Evolutionary conservation across 2,888 invertebrate species (phyloP).

Genomic region (Mythimna ferrago): DNA sequence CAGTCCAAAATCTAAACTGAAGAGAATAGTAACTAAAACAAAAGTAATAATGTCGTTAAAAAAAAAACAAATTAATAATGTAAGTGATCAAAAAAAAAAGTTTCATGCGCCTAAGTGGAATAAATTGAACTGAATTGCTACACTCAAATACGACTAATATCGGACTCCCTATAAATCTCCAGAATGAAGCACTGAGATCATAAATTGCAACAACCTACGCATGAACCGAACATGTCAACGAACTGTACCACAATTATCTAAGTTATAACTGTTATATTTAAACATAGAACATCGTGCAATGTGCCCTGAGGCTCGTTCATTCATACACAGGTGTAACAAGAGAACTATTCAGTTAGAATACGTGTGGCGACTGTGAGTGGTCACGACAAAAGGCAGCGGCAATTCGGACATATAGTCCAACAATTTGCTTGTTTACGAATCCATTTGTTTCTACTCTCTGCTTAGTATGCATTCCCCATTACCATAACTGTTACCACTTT

Average conservation of each 20-base stretch:
- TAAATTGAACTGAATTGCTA: conserved; percentile 57
- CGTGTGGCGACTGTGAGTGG: conserved; percentile 10
- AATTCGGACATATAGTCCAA: conserved; percentile 34
- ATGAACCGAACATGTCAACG: conserved; percentile 53
- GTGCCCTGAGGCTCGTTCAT: conserved; percentile 29
- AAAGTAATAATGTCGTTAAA: background rate
- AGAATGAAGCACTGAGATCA: conserved; percentile 5
- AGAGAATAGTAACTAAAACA: background rate
- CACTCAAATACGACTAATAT: conserved; percentile 50
- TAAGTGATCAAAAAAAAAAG: conserved; percentile 50
- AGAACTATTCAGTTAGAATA: conserved; percentile 32
- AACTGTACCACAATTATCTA: conserved; percentile 53
- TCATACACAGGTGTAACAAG: conserved; percentile 55
- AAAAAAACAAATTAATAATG: conserved; percentile 21
- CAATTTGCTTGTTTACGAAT: conserved; percentile 33
- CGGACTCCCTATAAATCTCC: conserved; percentile 13
- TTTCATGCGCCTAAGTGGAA: conserved; percentile 45
- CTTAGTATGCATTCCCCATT: conserved; percentile 40
- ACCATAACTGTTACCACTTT: conserved; percentile 24
- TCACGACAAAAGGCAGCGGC: conserved; percentile 36
- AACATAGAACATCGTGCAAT: conserved; percentile 16
- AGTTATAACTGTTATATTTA: conserved; percentile 45
- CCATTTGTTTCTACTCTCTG: conserved; percentile 26
- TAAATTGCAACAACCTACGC: conserved; percentile 37
- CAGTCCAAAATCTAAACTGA: background rate